These are phyloP conservation scores for Gavia stellata DNA, from an alignment of 2,113 vertebrate species.

Conservation along the genomic window DNA sequence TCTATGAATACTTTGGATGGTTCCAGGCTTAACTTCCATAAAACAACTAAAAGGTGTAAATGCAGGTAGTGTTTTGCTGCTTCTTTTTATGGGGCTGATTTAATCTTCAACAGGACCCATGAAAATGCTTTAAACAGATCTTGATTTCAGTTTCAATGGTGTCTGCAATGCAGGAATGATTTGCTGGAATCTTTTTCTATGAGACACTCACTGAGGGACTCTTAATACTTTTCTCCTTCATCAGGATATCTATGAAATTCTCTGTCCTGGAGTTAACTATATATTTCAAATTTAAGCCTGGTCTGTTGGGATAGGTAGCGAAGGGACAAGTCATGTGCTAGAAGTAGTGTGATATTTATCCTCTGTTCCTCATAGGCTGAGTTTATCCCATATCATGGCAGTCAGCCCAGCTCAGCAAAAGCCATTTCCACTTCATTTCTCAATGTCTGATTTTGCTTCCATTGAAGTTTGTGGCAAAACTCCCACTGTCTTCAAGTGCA, in stretches of 20 bases:
- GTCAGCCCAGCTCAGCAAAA: constrained; percentile 49
- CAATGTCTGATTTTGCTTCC: constrained; percentile 41
- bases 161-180: neutral
- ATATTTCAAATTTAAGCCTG: constrained; percentile 14
- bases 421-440: constrained; percentile 53
- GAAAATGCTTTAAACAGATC: neutral
- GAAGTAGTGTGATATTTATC: constrained; percentile 13
- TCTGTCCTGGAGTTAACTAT: neutral
- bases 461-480: constrained; percentile 54
- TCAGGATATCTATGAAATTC: neutral
- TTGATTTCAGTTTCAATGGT: neutral
- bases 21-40: neutral
- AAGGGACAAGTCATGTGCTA: constrained; percentile 18
- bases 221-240: neutral
- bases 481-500: constrained; percentile 50
- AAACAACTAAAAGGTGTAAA: neutral
- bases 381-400: constrained; percentile 16
- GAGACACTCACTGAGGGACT: neutral
- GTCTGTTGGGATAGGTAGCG: constrained; percentile 12
- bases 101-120: neutral
- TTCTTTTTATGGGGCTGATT: neutral
- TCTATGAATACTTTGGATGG: neutral
- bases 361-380: constrained; percentile 31
- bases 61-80: neutral
- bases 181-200: neutral